Conservation (phyloP, 2,797 vertebrate genomes). For the Onychomys leucogaster region DNA sequence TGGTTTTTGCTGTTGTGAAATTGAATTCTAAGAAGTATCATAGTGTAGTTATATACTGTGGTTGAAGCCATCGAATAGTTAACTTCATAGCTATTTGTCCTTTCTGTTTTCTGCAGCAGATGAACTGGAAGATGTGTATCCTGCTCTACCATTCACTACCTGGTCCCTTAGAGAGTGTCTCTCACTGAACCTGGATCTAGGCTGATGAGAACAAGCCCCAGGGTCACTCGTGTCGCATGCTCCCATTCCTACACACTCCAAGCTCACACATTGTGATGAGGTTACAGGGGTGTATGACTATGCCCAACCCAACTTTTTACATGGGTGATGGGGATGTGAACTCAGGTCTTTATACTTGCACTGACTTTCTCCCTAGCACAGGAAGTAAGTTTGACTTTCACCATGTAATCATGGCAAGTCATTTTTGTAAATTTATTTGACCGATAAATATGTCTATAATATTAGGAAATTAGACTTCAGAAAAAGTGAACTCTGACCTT, state of each 20-base stretch:
- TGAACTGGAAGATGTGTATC: neutral
- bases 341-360: neutral
- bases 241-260: no score
- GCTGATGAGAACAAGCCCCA: neutral
- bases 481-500: neutral
- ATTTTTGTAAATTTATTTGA: neutral
- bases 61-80: neutral
- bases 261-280: neutral
- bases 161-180: neutral
- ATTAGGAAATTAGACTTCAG: neutral
- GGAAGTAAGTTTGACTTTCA: neutral
- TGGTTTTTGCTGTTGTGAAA: constrained; percentile 6
- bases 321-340: neutral
- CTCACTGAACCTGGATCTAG: neutral
- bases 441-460: neutral
- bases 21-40: neutral
- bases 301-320: neutral
- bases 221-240: neutral
- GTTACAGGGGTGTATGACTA: neutral
- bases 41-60: neutral
- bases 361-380: neutral
- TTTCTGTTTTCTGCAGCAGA: neutral
- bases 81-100: neutral
- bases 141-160: neutral
- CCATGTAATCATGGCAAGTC: neutral